These are phyloP conservation scores for Bombylius major DNA, from an alignment of 2,888 invertebrate genomes.

Conservation along the genomic window DNA sequence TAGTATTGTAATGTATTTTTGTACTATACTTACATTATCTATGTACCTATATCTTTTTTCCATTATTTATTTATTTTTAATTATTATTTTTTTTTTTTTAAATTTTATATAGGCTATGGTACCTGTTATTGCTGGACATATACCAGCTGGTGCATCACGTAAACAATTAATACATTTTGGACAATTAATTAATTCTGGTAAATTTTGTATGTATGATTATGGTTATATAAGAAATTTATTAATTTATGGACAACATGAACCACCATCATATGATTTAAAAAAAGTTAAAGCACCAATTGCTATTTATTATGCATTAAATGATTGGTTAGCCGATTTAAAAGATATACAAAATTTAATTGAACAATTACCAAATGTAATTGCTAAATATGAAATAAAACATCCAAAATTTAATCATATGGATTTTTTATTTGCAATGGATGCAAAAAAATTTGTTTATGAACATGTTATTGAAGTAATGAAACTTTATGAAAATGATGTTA, in stretches of 20 bases:
- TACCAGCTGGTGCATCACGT: slow-evolving; percentile 43
- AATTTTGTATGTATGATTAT: slow-evolving; percentile 24
- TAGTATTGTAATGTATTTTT: too few species aligned
- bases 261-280: slow-evolving; percentile 31
- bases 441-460: slow-evolving; percentile 7
- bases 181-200: slow-evolving; percentile 35
- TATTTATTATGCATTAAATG: slow-evolving; percentile 40
- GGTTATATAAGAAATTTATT: slow-evolving; percentile 21
- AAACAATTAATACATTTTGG: slow-evolving; percentile 45
- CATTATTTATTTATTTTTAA: not conserved
- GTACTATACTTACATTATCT: too few species aligned
- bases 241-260: slow-evolving; percentile 26
- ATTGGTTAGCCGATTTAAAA: slow-evolving; percentile 42
- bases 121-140: slow-evolving; percentile 41
- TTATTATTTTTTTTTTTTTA: not conserved
- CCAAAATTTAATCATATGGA: slow-evolving; percentile 38
- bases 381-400: slow-evolving; percentile 37
- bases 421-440: slow-evolving; percentile 29
- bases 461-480: slow-evolving; percentile 7
- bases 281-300: slow-evolving; percentile 31
- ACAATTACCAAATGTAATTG: slow-evolving; percentile 36
- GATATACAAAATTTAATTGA: slow-evolving; percentile 39
- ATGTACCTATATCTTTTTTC: not conserved
- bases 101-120: slow-evolving; percentile 36
- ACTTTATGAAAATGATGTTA: not conserved